phyloP scores from a whole-genome alignment of 2,113 vertebrate species.

The Embiotoca jacksoni region DNA sequence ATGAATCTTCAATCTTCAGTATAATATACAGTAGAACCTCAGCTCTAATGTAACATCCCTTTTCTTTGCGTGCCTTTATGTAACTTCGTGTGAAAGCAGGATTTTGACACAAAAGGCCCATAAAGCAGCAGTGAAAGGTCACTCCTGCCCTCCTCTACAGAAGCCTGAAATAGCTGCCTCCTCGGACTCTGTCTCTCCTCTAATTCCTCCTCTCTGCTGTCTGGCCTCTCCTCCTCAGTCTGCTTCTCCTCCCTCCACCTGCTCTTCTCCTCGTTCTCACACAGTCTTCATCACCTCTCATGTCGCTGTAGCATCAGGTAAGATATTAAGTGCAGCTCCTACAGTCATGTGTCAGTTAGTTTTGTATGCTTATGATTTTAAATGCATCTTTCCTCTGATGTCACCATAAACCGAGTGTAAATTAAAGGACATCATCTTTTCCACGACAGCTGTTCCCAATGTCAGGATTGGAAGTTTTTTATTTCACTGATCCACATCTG shows the following conservation, averaged over 20 bases:
- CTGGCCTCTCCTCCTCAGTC: conserved; percentile 12
- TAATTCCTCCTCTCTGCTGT: conserved; percentile 1
- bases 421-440: no score
- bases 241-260: no score
- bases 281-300: neutral
- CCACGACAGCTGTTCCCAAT: no score
- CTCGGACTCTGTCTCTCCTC: neutral
- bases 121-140: conserved; percentile 8
- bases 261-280: neutral
- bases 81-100: neutral
- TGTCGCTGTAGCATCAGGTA: neutral
- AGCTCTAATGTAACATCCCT: neutral
- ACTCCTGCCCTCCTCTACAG: conserved; percentile 3
- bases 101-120: neutral
- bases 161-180: conserved; percentile 31
- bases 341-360: no score
- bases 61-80: neutral
- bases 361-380: no score
- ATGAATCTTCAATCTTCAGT: neutral
- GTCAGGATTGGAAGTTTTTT: no score
- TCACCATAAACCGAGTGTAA: no score
- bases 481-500: no score
- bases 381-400: no score
- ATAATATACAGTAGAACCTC: neutral
- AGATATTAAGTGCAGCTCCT: no score